Evolutionary conservation across 2,888 invertebrate species (phyloP), one percentile per base, ranked within the genome.

Genomic region (Meteorus cinctellus): DNA sequence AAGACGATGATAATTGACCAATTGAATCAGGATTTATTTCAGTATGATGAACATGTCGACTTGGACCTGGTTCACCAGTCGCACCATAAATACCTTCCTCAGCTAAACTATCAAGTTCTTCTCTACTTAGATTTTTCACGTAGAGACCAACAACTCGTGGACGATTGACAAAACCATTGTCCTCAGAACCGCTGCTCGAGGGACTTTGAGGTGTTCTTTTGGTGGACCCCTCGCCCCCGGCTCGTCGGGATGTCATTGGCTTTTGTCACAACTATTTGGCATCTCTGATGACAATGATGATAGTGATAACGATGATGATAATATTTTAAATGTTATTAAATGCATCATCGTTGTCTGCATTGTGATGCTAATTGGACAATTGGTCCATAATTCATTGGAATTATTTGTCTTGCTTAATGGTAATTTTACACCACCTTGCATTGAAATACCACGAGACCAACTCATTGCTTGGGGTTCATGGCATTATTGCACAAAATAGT

Each of bases 161-260:
- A 81, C 86, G 85, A 82, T 83, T 85, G 70, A 84, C 81, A 78
- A 88, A 88, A 73, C 88, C 88, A 82, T 88, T 88, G 81, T 88
- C 88, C 84, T 88, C 88, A 77, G 88, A 87, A 80, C 85, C 84
- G 82, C 86, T 86, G 84, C 87, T 86, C 83, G 87, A 84, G 86
- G 87, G 85, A 86, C 84, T 87, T 81, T 84, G 84, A 84, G 88
- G 86, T 82, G 84, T 85, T 82, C 86, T 85, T 74, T 55, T 55
- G 55, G 82, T 74, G 76, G 79, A 80, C 83, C 86, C 87, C 85
- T 86, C 86, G 83, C 88, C 88, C 84, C 86, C 88, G 83, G 84
- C 85, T 81, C 86, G 86, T 83, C 87, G 86, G 82, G 88, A 87
- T 87, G 88, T 89, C 89, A 89, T 89, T 89, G 88, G 85, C 82